Base-by-base conservation (phyloP, 2,888 invertebrate species). In the Crossocerus cetratus region DNA sequence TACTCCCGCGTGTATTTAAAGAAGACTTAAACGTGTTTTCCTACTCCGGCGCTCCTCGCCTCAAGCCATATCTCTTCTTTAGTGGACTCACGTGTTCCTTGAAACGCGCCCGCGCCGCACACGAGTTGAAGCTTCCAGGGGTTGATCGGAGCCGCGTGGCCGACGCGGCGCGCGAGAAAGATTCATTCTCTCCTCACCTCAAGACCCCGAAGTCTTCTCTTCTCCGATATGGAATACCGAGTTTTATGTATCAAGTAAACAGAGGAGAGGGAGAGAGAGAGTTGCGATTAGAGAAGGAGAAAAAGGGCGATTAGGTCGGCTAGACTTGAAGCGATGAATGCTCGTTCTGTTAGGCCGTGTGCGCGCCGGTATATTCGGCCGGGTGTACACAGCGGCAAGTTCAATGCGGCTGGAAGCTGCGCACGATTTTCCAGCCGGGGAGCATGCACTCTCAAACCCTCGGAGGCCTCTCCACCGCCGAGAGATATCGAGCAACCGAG, bases 41-140 rank as follows among this genome's bases (percentile, higher is more conserved):
- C 54, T 59, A 18, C 57, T 53, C 57, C 20, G 22, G 20, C 49
- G 21, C 8, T n/a, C 23, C n/a, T 65, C 16, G n/a, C 45, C 14
- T 32, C 42, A 44, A 16, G 55, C 13, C 64, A 14, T 64, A 60
- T 61, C 16, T 69, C 74, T 60, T 67, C 64, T 45, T 73, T 44
- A 44, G 5, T 2, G 8, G 4, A 44, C 42, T 16, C 57, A 45
- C 23, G 70, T 68, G 67, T 62, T 68, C 53, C 55, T 61, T 74
- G 42, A 18, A 45, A 49, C 16, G 45, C 49, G 69, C 43, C 54
- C 32, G 11, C 23, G 43, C 45, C 20, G 45, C 53, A 63, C 69
- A 63, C 69, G 57, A 74, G 69, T 69, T 61, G 20, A 57, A 61
- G n/a, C 43, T 60, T 43, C 44, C 69, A 76, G 65, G 69, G 65